phyloP scores from a whole-genome alignment of 2,888 invertebrate species.

The Dynastes grantii region DNA sequence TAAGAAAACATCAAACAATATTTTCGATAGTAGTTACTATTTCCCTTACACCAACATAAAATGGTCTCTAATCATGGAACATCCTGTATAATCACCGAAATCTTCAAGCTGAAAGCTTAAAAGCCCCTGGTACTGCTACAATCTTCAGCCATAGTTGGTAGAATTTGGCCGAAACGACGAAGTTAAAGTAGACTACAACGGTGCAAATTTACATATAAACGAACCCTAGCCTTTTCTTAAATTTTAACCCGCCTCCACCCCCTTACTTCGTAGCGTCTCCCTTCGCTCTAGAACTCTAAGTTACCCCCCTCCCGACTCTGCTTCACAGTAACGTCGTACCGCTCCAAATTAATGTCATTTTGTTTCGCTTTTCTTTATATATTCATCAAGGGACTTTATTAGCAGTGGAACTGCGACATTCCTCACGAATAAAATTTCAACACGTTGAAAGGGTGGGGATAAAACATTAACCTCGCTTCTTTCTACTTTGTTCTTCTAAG shows the following conservation, averaged over 20 bases:
- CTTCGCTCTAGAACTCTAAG: no score
- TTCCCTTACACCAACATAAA: no score
- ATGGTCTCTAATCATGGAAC: no score
- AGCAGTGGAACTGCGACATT: slow-evolving; percentile 60
- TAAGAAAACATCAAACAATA: no score
- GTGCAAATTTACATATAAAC: slow-evolving; percentile 60
- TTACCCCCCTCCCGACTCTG: neutral
- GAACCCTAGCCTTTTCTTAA: slow-evolving; percentile 66
- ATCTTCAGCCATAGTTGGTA: neutral
- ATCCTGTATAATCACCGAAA: no score
- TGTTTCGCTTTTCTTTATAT: slow-evolving; percentile 69
- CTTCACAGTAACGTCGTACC: slow-evolving; percentile 51
- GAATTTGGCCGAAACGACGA: slow-evolving; percentile 23
- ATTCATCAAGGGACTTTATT: slow-evolving; percentile 70
- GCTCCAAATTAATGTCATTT: slow-evolving; percentile 68
- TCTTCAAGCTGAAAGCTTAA: no score
- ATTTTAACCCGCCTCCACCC: slow-evolving; percentile 63
- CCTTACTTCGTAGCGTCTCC: neutral
- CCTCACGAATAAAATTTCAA: slow-evolving; percentile 52
- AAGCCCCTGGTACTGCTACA: no score
- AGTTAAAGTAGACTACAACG: slow-evolving; percentile 32
- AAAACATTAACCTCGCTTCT: neutral
- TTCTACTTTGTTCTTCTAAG: no score
- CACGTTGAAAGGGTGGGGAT: slow-evolving; percentile 35
- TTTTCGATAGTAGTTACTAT: no score